Evolutionary conservation across 2,113 vertebrate genomes (phyloP), one percentile per base, ranked within the genome.

Genomic region (Centropus bengalensis): DNA sequence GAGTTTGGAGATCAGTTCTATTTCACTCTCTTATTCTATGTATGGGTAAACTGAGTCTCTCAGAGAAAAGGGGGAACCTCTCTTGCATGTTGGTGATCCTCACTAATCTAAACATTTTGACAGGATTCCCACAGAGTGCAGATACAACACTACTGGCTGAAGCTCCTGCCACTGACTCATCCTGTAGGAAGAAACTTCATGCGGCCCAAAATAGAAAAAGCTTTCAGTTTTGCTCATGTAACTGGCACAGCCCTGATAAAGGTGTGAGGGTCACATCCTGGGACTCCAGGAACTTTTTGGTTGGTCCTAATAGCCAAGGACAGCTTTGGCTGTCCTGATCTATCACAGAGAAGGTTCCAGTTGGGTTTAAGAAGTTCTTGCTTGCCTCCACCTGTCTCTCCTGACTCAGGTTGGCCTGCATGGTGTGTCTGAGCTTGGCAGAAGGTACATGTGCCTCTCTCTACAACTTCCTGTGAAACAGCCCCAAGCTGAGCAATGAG

Each of bases 91-190:
- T 87, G 73, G 85, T 90, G 60, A 89, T 70, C 58, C 55, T 88
- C 3, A 2, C 80, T 95, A 75, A 91, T 62, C 71, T 95, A 94
- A 96, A 95, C 94, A 95, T 95, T 96, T 94, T 96, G 95, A 95
- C 76, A 82, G 63, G 66, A 84, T 47, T 78, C 85, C 69, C 73
- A 94, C 2, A 3, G 73, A 91, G 88, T 44, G 28, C 82, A 87
- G 88, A 93, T 92, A 88, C 91, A 91, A 88, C 68, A 86, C 42
- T 45, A 33, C 36, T 94, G 86, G 85, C 95, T 90, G 77, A 77
- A 88, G 64, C 51, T 93, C 55, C 56, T 3, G 2, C 69, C 88
- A 82, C 81, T 96, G 92, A 94, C 60, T 96, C 93, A 96, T 88
- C 54, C 64, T 83, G 44, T 32, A 73, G 24, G 58, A 56, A 88